Evolutionary conservation across 2,797 vertebrate genomes (phyloP).

Genomic region (Pangasius macronema): DNA sequence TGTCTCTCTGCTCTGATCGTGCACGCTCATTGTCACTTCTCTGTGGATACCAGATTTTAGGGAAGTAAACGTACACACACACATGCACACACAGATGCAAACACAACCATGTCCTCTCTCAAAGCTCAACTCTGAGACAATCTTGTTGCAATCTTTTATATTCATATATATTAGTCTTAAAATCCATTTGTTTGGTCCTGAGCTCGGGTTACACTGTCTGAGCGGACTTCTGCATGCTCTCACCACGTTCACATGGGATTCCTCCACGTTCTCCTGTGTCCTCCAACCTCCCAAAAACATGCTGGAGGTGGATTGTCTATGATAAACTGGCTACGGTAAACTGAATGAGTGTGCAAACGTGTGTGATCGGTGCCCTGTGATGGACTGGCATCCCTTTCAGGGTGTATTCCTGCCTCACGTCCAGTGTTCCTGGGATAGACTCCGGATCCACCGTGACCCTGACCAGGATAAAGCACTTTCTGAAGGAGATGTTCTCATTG

Average conservation of each 20-base stretch:
- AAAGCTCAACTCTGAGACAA: neutral
- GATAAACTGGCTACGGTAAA: neutral
- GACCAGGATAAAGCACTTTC: neutral
- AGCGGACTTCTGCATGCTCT: neutral
- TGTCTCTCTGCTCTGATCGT: neutral
- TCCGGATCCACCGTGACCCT: neutral
- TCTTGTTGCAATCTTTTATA: neutral
- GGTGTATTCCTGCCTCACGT: neutral
- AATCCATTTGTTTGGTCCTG: neutral
- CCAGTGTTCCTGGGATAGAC: neutral
- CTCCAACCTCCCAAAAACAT: neutral
- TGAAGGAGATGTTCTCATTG: neutral
- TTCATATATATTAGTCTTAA: neutral
- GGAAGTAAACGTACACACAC: neutral
- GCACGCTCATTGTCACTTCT: neutral
- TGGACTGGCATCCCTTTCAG: neutral
- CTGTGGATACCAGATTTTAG: neutral
- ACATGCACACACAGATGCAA: neutral
- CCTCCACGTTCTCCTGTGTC: neutral
- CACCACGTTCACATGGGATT: neutral
- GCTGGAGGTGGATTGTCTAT: neutral
- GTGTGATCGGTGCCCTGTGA: neutral
- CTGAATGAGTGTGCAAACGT: neutral
- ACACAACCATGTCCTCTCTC: neutral
- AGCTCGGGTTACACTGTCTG: neutral